These are phyloP conservation scores for Perca fluviatilis DNA, from an alignment of 2,113 vertebrate species.

Conservation along the genomic window DNA sequence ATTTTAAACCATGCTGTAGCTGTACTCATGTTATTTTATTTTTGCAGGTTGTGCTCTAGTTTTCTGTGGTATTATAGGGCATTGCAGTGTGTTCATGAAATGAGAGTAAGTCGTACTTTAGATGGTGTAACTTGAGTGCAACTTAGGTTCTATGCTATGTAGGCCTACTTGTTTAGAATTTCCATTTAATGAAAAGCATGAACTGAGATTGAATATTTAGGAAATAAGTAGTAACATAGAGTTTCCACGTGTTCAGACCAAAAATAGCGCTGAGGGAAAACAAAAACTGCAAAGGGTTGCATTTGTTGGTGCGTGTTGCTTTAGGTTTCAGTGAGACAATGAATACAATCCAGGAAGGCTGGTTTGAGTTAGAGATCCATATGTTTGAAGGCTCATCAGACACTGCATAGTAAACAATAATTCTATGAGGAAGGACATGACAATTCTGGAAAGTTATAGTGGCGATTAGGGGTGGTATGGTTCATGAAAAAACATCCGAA, in stretches of 20 bases:
- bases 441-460: neutral
- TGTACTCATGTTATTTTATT: constrained; percentile 47
- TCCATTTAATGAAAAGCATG: neutral
- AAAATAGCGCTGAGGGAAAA: neutral
- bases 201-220: neutral
- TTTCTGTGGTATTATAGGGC: constrained; percentile 15
- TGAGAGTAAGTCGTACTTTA: neutral
- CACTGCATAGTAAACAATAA: neutral
- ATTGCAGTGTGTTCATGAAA: constrained; percentile 33
- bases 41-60: constrained; percentile 42
- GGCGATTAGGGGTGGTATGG: too few species aligned
- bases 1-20: constrained; percentile 39
- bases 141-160: neutral
- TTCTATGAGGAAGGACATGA: neutral
- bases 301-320: neutral
- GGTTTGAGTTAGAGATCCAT: neutral
- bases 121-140: constrained; percentile 15
- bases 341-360: neutral
- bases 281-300: neutral
- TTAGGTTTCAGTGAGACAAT: neutral
- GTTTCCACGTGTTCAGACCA: neutral
- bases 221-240: neutral
- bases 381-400: neutral
- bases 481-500: too few species aligned
- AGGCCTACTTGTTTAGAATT: neutral